Evolutionary conservation across 1,140 invertebrate species (phyloP).

Genomic region (Dinoponera quadriceps): DNA sequence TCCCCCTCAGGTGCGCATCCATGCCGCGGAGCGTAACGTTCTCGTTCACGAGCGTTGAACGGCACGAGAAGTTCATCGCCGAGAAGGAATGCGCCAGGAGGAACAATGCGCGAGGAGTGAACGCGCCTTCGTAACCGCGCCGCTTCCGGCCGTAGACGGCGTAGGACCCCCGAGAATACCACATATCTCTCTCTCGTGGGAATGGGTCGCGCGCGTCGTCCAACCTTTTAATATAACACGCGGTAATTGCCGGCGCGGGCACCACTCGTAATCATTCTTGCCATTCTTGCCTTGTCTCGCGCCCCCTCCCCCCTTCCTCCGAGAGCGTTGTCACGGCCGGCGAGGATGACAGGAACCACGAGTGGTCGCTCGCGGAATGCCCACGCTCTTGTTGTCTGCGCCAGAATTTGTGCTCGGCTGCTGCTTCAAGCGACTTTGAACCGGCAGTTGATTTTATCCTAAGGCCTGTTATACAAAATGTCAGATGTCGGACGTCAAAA

Average conservation of each 20-base stretch:
- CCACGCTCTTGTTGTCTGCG: no score
- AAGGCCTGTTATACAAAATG: no score
- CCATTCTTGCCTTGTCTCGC: conserved; percentile 68
- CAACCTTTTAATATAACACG: conserved; percentile 73
- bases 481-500: no score
- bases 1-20: neutral
- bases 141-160: conserved; percentile 70
- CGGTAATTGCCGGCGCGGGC: conserved; percentile 64
- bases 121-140: conserved; percentile 32
- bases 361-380: neutral
- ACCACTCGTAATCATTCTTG: conserved; percentile 54
- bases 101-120: conserved; percentile 70
- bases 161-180: conserved; percentile 38
- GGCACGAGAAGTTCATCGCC: conserved; percentile 56
- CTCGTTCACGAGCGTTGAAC: conserved; percentile 33
- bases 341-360: conserved; percentile 26
- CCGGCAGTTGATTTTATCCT: no score
- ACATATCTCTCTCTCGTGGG: conserved; percentile 63
- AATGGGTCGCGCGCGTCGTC: conserved; percentile 48
- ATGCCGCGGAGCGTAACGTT: conserved; percentile 42
- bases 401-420: no score
- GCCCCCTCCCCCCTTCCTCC: no score
- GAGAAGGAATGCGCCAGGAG: conserved; percentile 65
- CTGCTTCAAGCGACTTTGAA: no score
- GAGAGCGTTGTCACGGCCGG: no score